Evolutionary conservation across 1,140 invertebrate species (phyloP).

Genomic region (Sinonovacula constricta): DNA sequence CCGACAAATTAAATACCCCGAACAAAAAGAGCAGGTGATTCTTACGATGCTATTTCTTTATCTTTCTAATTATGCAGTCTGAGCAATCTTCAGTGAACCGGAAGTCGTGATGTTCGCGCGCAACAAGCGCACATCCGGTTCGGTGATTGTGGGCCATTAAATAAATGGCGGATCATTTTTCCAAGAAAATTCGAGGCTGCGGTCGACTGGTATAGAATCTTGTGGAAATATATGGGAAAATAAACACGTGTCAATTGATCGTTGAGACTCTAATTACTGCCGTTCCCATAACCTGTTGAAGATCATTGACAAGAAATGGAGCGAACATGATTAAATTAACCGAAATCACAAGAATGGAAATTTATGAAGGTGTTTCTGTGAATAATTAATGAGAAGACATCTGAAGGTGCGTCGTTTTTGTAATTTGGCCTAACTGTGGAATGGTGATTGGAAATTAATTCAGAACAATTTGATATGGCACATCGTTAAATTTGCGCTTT

Average conservation of each 20-base stretch:
- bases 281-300: background rate
- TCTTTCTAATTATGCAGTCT: too few relatives aligned
- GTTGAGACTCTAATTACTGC: background rate
- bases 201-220: background rate
- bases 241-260: background rate
- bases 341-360: background rate
- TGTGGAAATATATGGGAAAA: background rate
- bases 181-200: background rate
- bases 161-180: background rate
- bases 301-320: background rate
- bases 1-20: too few relatives aligned
- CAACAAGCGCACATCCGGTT: too few relatives aligned
- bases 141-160: too few relatives aligned
- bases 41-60: too few relatives aligned
- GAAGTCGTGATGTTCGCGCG: too few relatives aligned
- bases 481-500: too few relatives aligned
- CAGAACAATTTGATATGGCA: slow-evolving; percentile 40
- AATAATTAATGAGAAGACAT: slow-evolving; percentile 46
- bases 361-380: background rate
- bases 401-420: background rate
- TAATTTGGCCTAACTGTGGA: background rate
- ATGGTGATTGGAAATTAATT: slow-evolving; percentile 45
- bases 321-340: background rate
- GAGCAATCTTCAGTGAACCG: too few relatives aligned
- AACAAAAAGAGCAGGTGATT: too few relatives aligned